Conservation (phyloP, 1,140 invertebrate species). For the Drosophila sucinea region DNA sequence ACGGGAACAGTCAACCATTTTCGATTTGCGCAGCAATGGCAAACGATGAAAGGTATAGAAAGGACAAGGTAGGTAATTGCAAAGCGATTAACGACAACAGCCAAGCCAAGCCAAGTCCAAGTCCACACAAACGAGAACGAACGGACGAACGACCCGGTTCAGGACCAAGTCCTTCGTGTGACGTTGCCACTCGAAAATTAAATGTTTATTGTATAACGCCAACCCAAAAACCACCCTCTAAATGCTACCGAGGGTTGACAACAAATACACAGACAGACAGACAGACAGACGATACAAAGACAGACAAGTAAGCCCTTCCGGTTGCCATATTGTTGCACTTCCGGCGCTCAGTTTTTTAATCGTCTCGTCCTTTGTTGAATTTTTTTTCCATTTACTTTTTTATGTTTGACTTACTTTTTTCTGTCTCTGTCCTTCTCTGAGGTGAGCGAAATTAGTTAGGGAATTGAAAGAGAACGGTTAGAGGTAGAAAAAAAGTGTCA, state of each 20-base stretch:
- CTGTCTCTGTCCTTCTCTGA: constrained; percentile 42
- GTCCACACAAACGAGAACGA: constrained; percentile 10
- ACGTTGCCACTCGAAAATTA: constrained; percentile 66
- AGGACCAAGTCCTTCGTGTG: constrained; percentile 4
- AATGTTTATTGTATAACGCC: constrained; percentile 76
- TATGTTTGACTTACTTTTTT: constrained; percentile 30
- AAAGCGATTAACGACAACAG: constrained; percentile 75
- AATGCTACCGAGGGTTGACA: constrained; percentile 15
- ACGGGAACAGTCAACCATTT: constrained; percentile 52
- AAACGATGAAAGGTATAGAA: constrained; percentile 26
- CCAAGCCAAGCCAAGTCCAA: constrained; percentile 32
- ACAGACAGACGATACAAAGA: constrained; percentile 27
- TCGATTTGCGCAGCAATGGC: constrained; percentile 63
- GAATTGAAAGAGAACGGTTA: constrained; percentile 47
- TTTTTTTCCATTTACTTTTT: constrained; percentile 38
- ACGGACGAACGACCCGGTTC: constrained; percentile 8
- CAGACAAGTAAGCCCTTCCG: constrained; percentile 75
- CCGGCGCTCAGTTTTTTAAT: constrained; percentile 77
- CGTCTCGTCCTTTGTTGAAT: constrained; percentile 56
- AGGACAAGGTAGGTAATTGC: constrained; percentile 74
- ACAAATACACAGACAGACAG: neutral
- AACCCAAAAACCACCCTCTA: constrained; percentile 20
- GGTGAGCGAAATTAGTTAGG: constrained; percentile 73
- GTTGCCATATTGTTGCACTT: constrained; percentile 80
- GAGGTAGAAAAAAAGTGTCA: constrained; percentile 39